phyloP scores from a whole-genome alignment of 2,888 invertebrate species.

The Melanostoma scalare region DNA sequence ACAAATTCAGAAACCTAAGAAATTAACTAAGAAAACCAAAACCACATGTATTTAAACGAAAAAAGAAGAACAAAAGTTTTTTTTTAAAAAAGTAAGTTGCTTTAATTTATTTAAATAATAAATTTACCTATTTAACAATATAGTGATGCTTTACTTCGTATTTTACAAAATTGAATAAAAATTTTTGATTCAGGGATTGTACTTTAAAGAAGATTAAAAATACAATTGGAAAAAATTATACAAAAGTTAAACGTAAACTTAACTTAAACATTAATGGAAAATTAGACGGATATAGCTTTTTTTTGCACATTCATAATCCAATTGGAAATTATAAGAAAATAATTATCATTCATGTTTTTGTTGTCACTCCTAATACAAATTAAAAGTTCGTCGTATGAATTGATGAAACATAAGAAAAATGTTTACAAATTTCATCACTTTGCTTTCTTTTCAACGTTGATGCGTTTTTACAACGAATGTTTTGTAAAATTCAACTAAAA shows the following conservation, averaged over 20 bases:
- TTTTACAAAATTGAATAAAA: constrained; percentile 39
- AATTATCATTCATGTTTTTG: constrained; percentile 8
- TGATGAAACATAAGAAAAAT: constrained; percentile 45
- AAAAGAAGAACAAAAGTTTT: not conserved
- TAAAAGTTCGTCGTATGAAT: not conserved
- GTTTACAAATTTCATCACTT: constrained; percentile 22
- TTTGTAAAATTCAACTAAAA: constrained; percentile 52
- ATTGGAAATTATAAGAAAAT: constrained; percentile 27
- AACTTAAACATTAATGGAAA: constrained; percentile 50
- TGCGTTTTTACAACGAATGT: constrained; percentile 8
- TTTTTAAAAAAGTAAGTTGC: constrained; percentile 28
- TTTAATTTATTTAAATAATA: constrained; percentile 57
- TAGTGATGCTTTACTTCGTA: constrained; percentile 45
- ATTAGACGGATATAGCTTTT: constrained; percentile 8
- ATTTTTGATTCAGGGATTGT: constrained; percentile 50
- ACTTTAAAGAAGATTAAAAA: constrained; percentile 40
- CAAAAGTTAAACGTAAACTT: constrained; percentile 43
- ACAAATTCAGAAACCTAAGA: too few relatives aligned
- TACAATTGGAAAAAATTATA: constrained; percentile 35
- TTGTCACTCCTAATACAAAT: constrained; percentile 6
- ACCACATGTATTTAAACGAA: not conserved
- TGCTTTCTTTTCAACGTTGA: constrained; percentile 5
- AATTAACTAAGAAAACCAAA: not conserved
- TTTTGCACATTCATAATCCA: not conserved
- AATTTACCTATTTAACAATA: constrained; percentile 45